Conservation (phyloP, 1,140 invertebrate species). For the Bombus ignitus region DNA sequence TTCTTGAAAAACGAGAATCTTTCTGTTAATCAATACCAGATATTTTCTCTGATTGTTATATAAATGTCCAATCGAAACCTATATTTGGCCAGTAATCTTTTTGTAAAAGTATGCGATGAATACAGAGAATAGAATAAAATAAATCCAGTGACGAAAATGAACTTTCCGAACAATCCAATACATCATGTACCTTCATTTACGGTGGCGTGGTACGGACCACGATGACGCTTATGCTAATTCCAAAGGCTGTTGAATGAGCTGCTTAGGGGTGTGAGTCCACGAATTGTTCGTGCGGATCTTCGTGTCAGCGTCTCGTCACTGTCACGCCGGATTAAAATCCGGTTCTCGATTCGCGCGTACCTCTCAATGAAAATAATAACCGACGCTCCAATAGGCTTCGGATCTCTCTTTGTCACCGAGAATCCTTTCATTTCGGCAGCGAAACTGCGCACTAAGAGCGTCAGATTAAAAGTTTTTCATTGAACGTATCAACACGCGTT, state of each 20-base stretch:
- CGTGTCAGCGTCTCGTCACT: conserved; percentile 74
- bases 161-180: background rate
- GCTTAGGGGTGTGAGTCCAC: conserved; percentile 54
- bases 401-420: conserved; percentile 17
- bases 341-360: conserved; percentile 64
- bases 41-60: too few relatives aligned
- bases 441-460: conserved; percentile 17
- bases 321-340: conserved; percentile 73
- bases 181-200: conserved; percentile 18
- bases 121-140: background rate
- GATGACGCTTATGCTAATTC: conserved; percentile 71
- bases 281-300: conserved; percentile 69
- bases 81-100: background rate
- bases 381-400: conserved; percentile 11
- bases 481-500: background rate
- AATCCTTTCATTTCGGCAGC: background rate
- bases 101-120: background rate
- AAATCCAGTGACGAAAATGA: background rate
- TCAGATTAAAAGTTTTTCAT: conserved; percentile 31
- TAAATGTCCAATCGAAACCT: background rate
- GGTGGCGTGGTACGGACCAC: conserved; percentile 20
- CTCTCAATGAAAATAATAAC: conserved; percentile 67
- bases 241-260: conserved; percentile 53
- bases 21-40: too few relatives aligned
- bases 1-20: too few relatives aligned